Evolutionary conservation across 2,888 invertebrate species (phyloP).

Genomic region (Nasonovia ribisnigri): DNA sequence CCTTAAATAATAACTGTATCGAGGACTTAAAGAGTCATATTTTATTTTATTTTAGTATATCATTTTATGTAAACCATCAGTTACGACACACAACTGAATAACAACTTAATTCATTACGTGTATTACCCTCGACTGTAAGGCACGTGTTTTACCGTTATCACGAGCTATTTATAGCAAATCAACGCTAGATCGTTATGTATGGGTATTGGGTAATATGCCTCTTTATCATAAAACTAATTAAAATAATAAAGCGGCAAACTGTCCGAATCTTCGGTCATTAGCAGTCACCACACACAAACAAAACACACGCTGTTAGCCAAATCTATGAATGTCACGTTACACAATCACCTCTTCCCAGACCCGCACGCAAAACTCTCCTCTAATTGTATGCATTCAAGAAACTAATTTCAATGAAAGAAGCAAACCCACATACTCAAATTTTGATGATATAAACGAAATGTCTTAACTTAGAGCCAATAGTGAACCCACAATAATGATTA

Average conservation of each 20-base stretch:
- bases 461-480: too few relatives aligned
- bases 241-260: not conserved
- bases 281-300: not conserved
- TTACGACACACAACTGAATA: not conserved
- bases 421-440: too few relatives aligned
- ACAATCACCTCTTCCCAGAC: not conserved
- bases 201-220: not conserved
- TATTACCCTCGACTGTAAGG: not conserved
- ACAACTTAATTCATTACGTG: not conserved
- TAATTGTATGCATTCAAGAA: too few relatives aligned
- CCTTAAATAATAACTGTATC: too few relatives aligned
- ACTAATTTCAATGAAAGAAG: too few relatives aligned
- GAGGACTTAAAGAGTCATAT: not conserved
- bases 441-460: too few relatives aligned
- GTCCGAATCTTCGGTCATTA: not conserved
- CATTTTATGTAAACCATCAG: not conserved
- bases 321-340: not conserved
- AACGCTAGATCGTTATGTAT: not conserved
- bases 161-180: not conserved
- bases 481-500: too few relatives aligned
- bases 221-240: not conserved
- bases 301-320: not conserved
- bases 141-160: not conserved
- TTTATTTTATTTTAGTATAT: not conserved
- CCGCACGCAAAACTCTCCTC: not conserved